Conservation (phyloP, 2,797 vertebrate genomes). For the Podargus strigoides region DNA sequence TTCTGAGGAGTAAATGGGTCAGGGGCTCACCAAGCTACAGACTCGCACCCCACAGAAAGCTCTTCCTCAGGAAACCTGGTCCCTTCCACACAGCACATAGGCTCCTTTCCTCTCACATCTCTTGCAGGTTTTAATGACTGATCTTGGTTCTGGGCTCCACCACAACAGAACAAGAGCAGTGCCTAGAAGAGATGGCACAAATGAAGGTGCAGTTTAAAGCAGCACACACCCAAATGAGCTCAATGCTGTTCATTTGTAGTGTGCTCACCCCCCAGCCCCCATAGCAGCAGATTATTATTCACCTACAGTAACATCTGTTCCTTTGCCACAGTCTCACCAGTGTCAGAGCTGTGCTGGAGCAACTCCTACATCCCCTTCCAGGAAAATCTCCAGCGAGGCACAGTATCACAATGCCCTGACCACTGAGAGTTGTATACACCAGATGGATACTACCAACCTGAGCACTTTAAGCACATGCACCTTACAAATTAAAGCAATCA, state of each 20-base stretch:
- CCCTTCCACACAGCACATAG: background rate
- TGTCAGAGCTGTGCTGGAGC: conserved; percentile 36
- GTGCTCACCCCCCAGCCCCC: background rate
- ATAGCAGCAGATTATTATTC: conserved; percentile 46
- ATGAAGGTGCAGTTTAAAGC: background rate
- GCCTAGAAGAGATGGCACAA: background rate
- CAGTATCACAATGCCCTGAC: conserved; percentile 45
- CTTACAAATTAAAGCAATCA: conserved; percentile 61
- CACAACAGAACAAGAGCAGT: background rate
- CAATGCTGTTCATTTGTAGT: background rate
- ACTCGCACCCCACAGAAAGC: background rate
- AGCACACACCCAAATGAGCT: background rate
- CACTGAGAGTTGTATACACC: conserved; percentile 46
- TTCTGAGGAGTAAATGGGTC: background rate
- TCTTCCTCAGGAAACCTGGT: background rate
- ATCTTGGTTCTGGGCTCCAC: background rate
- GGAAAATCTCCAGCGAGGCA: conserved; percentile 42
- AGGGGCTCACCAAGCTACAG: background rate
- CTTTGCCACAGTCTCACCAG: conserved; percentile 17
- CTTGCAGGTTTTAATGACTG: background rate
- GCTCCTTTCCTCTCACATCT: background rate
- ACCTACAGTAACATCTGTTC: conserved; percentile 50
- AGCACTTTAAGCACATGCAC: conserved; percentile 29
- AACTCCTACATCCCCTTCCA: conserved; percentile 32
- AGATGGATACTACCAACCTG: conserved; percentile 45